Conservation (phyloP, 2,797 vertebrate species). For the Erithacus rubecula region DNA sequence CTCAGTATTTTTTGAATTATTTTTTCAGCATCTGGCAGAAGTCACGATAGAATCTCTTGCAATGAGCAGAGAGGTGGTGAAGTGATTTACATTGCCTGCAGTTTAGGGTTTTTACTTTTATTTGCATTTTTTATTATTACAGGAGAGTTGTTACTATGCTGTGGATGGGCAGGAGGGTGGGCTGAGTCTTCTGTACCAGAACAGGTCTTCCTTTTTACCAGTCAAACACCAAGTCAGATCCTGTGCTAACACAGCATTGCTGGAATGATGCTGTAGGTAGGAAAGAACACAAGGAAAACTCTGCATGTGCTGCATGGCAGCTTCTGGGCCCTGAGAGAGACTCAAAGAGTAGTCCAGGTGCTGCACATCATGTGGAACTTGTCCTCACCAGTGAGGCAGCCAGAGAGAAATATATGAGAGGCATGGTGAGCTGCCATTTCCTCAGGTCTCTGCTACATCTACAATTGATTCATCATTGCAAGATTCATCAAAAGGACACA, state of each 20-base stretch:
- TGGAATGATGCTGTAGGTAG: background rate
- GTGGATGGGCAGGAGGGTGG: background rate
- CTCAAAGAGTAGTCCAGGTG: background rate
- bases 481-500: background rate
- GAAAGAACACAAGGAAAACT: background rate
- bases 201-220: background rate
- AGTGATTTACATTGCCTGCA: background rate
- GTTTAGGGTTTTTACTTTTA: background rate
- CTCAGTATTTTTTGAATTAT: background rate
- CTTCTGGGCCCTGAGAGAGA: background rate
- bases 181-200: background rate
- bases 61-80: background rate
- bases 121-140: background rate
- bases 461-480: background rate
- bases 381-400: background rate
- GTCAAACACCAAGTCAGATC: background rate
- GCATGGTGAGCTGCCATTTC: background rate
- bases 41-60: background rate
- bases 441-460: background rate
- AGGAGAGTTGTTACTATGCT: background rate
- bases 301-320: background rate
- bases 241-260: background rate
- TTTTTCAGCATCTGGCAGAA: background rate
- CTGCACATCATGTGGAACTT: background rate
- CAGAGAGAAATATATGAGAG: background rate